phyloP scores from a whole-genome alignment of 2,113 vertebrate genomes.

The Arvicanthis niloticus region DNA sequence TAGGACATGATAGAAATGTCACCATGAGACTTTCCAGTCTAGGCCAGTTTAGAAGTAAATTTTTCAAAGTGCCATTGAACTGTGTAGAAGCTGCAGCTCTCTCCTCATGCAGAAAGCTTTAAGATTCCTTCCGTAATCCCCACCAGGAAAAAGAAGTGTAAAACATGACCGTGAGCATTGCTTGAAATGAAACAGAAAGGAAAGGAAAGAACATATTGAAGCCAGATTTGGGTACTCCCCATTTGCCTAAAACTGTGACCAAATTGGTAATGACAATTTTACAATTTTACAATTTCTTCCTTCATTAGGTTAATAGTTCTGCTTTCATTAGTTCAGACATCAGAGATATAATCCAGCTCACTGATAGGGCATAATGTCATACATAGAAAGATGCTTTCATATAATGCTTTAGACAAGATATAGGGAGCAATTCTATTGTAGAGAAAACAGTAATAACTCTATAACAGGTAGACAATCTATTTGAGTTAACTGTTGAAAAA shows the following conservation, averaged over 20 bases:
- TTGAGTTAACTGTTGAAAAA: neutral
- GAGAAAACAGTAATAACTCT: neutral
- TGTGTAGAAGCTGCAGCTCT: conserved; percentile 60
- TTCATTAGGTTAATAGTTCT: neutral
- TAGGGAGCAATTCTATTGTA: neutral
- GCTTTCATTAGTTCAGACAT: neutral
- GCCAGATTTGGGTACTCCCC: neutral
- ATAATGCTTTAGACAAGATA: neutral
- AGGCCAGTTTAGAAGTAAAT: conserved; percentile 78
- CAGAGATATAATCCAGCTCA: neutral
- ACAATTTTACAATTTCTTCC: neutral
- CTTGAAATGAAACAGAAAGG: neutral
- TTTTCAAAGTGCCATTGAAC: conserved; percentile 71
- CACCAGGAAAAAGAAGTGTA: neutral
- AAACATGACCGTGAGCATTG: neutral
- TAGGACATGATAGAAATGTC: conserved; percentile 1
- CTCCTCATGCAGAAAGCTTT: conserved; percentile 58
- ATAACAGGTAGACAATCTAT: neutral
- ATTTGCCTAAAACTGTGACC: neutral
- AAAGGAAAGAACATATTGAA: neutral
- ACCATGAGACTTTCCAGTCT: neutral
- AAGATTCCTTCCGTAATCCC: neutral
- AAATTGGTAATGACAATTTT: neutral
- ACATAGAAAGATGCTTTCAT: neutral
- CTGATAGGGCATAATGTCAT: neutral